Percentiles rank a stretch among this genome's conserved stretches.
These are phyloP conservation scores for Grapholita molesta DNA, from an alignment of 1,140 invertebrate species.

Conservation along the genomic window DNA sequence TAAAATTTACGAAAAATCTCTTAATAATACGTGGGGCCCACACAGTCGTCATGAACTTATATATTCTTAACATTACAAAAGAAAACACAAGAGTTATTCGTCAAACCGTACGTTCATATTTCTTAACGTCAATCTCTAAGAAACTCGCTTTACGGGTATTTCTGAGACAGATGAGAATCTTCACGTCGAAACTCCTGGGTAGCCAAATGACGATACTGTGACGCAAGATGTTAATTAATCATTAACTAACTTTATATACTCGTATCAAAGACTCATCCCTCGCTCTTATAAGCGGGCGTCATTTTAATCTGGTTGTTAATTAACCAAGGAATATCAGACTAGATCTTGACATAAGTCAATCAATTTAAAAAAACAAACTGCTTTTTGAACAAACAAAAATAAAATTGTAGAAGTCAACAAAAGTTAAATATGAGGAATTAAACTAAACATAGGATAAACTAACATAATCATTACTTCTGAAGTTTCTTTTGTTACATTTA, in stretches of 20 bases:
- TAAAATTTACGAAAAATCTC: too few relatives aligned
- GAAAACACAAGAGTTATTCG: background rate
- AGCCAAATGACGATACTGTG: background rate
- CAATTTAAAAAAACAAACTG: too few relatives aligned
- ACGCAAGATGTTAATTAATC: background rate
- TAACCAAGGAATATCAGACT: too few relatives aligned
- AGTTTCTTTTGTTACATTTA: too few relatives aligned
- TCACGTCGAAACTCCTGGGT: background rate
- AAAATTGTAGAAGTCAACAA: too few relatives aligned
- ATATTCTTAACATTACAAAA: background rate
- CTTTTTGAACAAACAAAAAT: too few relatives aligned
- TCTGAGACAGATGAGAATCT: background rate
- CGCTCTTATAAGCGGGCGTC: background rate
- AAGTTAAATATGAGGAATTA: too few relatives aligned
- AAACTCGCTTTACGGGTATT: background rate
- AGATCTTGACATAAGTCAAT: too few relatives aligned
- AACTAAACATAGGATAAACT: too few relatives aligned
- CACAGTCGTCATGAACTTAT: too few relatives aligned
- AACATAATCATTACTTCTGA: too few relatives aligned
- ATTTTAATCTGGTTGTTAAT: background rate
- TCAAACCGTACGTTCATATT: background rate
- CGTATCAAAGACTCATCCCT: background rate
- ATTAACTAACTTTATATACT: background rate
- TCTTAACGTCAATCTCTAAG: background rate
- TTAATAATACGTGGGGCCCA: too few relatives aligned